These are phyloP conservation scores for Pterocles burchelli DNA, from an alignment of 2,113 vertebrate genomes.

Conservation along the genomic window DNA sequence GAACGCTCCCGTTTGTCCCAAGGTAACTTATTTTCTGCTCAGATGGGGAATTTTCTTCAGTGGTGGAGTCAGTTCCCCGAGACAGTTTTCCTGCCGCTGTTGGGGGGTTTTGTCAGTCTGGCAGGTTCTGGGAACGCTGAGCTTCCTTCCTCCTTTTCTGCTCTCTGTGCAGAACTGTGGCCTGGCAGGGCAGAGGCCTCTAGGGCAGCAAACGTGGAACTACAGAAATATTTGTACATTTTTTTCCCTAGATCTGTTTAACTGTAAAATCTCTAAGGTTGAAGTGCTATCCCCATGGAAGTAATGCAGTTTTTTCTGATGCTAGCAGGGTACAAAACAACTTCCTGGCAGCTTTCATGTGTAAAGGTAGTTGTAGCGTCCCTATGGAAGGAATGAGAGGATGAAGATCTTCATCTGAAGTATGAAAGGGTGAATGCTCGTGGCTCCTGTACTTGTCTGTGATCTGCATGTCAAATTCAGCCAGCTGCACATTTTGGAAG, in stretches of 20 bases:
- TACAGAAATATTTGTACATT: not conserved
- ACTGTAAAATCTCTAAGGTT: not conserved
- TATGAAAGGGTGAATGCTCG: not conserved
- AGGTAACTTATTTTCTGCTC: not conserved
- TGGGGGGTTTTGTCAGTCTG: not conserved
- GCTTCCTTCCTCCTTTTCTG: not conserved
- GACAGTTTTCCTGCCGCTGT: not conserved
- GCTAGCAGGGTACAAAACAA: not conserved
- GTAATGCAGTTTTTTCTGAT: not conserved
- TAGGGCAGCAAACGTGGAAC: not conserved
- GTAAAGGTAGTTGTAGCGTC: not conserved
- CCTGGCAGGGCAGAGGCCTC: not conserved
- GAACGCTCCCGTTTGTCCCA: not conserved
- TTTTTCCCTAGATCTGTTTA: not conserved
- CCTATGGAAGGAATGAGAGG: not conserved
- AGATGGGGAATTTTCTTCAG: not conserved
- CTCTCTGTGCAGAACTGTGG: not conserved
- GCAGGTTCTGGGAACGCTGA: not conserved
- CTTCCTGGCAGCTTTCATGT: not conserved
- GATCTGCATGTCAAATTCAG: not conserved
- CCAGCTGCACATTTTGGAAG: not conserved
- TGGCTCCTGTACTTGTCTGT: not conserved
- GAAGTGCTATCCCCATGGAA: not conserved
- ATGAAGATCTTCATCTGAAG: not conserved
- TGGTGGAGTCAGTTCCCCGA: not conserved